Percentiles rank a stretch among this genome's conserved stretches.
Conservation (phyloP, 2,797 vertebrate genomes). For the Heterohyrax brucei region DNA sequence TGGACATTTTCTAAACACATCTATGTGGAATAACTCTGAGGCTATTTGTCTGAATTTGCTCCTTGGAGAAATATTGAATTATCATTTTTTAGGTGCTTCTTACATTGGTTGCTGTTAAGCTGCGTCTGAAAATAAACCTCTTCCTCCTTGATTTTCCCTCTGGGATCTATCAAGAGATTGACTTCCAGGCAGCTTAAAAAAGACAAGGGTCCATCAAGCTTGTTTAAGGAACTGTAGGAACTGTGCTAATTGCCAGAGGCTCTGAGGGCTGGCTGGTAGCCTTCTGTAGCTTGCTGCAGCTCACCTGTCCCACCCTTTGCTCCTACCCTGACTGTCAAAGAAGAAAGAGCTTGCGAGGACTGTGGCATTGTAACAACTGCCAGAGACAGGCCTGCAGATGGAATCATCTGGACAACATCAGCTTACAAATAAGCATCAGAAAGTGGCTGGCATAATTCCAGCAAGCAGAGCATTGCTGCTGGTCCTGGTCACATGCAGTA, state of each 20-base stretch:
- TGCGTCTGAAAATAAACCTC: slow-evolving; percentile 89
- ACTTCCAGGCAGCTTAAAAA: slow-evolving; percentile 89
- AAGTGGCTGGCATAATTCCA: slow-evolving; percentile 28
- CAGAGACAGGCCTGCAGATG: slow-evolving; percentile 44
- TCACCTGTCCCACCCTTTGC: slow-evolving; percentile 36
- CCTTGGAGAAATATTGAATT: slow-evolving; percentile 78
- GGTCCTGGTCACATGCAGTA: not conserved
- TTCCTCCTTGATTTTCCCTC: slow-evolving; percentile 88
- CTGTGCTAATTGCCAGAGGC: slow-evolving; percentile 86
- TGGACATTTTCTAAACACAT: slow-evolving; percentile 73
- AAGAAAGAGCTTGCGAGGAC: slow-evolving; percentile 57
- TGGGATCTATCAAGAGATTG: slow-evolving; percentile 86
- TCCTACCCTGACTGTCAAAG: slow-evolving; percentile 27
- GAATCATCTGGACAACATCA: not conserved
- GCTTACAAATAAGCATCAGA: slow-evolving; percentile 54
- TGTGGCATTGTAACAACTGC: slow-evolving; percentile 60
- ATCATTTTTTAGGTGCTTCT: slow-evolving; percentile 87
- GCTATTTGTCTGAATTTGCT: slow-evolving; percentile 85
- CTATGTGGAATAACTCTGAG: slow-evolving; percentile 60
- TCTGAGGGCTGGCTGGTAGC: slow-evolving; percentile 64
- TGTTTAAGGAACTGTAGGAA: slow-evolving; percentile 85
- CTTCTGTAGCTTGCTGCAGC: slow-evolving; percentile 48
- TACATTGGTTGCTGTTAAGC: slow-evolving; percentile 87
- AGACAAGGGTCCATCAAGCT: slow-evolving; percentile 87
- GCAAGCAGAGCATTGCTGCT: not conserved